Conservation (phyloP, 2,888 invertebrate species). For the Apodemia hepburni region DNA sequence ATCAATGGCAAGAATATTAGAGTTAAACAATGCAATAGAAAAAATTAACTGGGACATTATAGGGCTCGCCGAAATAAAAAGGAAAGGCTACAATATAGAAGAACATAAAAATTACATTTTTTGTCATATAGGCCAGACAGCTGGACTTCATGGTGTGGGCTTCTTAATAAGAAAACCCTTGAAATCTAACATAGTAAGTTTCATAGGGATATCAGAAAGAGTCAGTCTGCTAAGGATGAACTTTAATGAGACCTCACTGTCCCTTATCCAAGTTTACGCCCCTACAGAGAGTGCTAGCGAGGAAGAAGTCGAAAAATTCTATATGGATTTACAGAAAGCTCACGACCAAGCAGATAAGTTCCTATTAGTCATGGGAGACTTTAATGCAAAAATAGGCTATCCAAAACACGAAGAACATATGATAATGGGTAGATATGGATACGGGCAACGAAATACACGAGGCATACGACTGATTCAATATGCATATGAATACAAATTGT, state of each 20-base stretch:
- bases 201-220: slow-evolving; percentile 20
- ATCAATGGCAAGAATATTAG: slow-evolving; percentile 16
- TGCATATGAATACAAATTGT: slow-evolving; percentile 26
- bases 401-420: slow-evolving; percentile 20
- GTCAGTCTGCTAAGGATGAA: background rate
- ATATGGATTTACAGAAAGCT: slow-evolving; percentile 19
- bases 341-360: slow-evolving; percentile 10
- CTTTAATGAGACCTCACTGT: background rate
- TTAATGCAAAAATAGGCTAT: slow-evolving; percentile 25
- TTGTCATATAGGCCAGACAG: slow-evolving; percentile 18
- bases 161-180: slow-evolving; percentile 16
- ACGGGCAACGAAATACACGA: slow-evolving; percentile 23
- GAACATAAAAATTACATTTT: slow-evolving; percentile 16
- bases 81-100: slow-evolving; percentile 16
- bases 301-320: slow-evolving; percentile 22
- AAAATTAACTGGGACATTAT: slow-evolving; percentile 18
- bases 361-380: slow-evolving; percentile 6
- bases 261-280: slow-evolving; percentile 24
- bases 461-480: slow-evolving; percentile 26
- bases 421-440: slow-evolving; percentile 25
- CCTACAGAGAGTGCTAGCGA: slow-evolving; percentile 25
- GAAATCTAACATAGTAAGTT: slow-evolving; percentile 17
- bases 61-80: slow-evolving; percentile 18
- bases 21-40: slow-evolving; percentile 6
- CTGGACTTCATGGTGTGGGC: slow-evolving; percentile 16